These are phyloP conservation scores for Drosophila ironensis DNA, from an alignment of 1,140 invertebrate species.

Conservation along the genomic window DNA sequence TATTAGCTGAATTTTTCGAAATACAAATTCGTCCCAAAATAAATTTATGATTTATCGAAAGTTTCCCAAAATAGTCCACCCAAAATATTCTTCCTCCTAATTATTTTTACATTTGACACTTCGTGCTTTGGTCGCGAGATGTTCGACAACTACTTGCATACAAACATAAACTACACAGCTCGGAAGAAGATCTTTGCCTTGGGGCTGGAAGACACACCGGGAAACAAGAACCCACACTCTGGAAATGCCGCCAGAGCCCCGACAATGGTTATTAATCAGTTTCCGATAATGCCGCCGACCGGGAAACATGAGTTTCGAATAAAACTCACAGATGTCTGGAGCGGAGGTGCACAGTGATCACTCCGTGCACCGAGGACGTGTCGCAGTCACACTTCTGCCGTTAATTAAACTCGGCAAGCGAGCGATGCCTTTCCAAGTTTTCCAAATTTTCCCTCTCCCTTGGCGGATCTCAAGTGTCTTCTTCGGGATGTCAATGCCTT, in stretches of 20 bases:
- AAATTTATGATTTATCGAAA: not conserved
- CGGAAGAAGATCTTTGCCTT: conserved; percentile 62
- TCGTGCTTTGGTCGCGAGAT: conserved; percentile 21
- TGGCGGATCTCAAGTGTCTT: conserved; percentile 29
- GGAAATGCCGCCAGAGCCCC: conserved; percentile 28
- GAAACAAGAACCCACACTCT: conserved; percentile 12
- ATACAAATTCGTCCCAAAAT: not conserved
- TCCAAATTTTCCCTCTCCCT: not conserved
- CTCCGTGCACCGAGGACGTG: conserved; percentile 41
- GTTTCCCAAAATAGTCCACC: not conserved
- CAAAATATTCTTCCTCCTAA: not conserved
- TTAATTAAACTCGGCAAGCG: conserved; percentile 71
- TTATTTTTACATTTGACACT: conserved; percentile 28
- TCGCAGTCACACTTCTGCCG: conserved; percentile 72
- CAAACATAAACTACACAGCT: conserved; percentile 54
- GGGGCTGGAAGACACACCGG: not conserved
- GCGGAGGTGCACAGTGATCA: conserved; percentile 1
- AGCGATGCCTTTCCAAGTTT: conserved; percentile 17
- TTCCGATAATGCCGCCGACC: conserved; percentile 69
- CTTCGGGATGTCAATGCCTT: conserved; percentile 29
- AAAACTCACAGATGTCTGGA: conserved; percentile 41
- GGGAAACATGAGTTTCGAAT: conserved; percentile 71
- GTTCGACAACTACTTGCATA: conserved; percentile 40
- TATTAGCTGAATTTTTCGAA: too few species aligned
- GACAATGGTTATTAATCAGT: conserved; percentile 77